These are phyloP conservation scores for Saimiri boliviensis DNA, from an alignment of 2,113 vertebrate species.

Conservation along the genomic window DNA sequence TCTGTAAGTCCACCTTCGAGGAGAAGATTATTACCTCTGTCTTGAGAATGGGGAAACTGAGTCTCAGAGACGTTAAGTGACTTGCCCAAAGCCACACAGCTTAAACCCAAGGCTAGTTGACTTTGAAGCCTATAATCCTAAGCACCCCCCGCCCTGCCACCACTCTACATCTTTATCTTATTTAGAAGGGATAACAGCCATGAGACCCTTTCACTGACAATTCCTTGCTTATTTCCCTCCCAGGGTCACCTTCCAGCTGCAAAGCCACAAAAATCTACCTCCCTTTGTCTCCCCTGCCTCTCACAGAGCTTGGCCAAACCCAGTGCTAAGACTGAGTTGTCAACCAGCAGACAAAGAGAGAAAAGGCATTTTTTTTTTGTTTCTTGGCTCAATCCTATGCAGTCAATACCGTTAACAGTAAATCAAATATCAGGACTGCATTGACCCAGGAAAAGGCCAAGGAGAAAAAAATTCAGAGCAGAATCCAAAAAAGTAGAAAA, in stretches of 20 bases:
- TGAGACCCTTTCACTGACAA: too few relatives aligned
- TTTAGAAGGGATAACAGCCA: neutral
- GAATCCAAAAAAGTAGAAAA: conserved; percentile 56
- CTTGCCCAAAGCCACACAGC: neutral
- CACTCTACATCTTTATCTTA: neutral
- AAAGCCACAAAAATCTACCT: rapidly evolving
- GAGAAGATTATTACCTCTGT: neutral
- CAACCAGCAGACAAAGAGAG: conserved; percentile 59
- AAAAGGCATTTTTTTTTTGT: conserved; percentile 74
- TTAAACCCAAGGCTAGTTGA: neutral
- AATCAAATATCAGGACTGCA: conserved; percentile 76
- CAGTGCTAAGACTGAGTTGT: conserved; percentile 56
- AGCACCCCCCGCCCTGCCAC: too few relatives aligned
- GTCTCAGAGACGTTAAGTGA: neutral
- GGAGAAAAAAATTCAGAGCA: conserved; percentile 46
- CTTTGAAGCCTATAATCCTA: neutral
- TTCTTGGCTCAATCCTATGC: conserved; percentile 73
- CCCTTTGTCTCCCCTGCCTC: rapidly evolving
- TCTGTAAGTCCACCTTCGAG: neutral
- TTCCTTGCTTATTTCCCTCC: neutral
- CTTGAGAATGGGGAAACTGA: neutral
- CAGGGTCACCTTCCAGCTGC: neutral
- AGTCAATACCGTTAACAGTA: conserved; percentile 76
- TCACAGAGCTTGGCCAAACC: neutral
- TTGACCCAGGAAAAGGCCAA: conserved; percentile 72